Evolutionary conservation across 2,888 invertebrate species (phyloP).

Genomic region (Acanthosepion esculentum): DNA sequence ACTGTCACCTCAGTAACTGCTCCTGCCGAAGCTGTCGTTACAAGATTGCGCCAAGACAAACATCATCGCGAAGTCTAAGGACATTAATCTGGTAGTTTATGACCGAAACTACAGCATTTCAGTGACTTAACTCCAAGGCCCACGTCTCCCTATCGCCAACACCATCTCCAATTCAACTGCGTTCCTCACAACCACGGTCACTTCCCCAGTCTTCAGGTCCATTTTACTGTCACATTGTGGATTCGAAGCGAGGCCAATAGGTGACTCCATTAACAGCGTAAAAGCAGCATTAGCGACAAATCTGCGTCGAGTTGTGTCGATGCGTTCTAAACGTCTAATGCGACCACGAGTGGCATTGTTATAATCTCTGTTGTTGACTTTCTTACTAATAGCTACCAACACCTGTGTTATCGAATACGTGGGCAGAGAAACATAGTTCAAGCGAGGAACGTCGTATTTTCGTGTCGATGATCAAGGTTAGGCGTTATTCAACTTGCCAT

Average conservation of each 20-base stretch:
- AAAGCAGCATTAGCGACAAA: not conserved
- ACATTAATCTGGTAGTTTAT: not conserved
- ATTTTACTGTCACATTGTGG: not conserved
- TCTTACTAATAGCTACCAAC: not conserved
- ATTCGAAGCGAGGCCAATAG: not conserved
- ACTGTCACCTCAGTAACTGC: not conserved
- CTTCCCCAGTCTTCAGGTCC: not conserved
- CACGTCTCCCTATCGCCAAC: not conserved
- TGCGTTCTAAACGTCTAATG: not conserved
- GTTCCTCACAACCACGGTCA: not conserved
- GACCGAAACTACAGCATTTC: not conserved
- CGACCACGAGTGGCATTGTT: not conserved
- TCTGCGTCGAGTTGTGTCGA: not conserved
- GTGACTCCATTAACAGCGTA: constrained; percentile 6
- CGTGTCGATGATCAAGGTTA: too few species aligned
- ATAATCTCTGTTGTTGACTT: not conserved
- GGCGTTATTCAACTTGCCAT: too few species aligned
- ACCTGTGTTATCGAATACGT: not conserved
- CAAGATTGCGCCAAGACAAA: not conserved
- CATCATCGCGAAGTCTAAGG: not conserved
- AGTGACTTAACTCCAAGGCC: not conserved
- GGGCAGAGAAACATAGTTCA: not conserved
- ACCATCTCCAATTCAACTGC: not conserved
- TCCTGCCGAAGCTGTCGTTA: not conserved
- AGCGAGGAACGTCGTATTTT: not conserved